Conservation (phyloP, 2,888 invertebrate species). For the Volucella inanis region DNA sequence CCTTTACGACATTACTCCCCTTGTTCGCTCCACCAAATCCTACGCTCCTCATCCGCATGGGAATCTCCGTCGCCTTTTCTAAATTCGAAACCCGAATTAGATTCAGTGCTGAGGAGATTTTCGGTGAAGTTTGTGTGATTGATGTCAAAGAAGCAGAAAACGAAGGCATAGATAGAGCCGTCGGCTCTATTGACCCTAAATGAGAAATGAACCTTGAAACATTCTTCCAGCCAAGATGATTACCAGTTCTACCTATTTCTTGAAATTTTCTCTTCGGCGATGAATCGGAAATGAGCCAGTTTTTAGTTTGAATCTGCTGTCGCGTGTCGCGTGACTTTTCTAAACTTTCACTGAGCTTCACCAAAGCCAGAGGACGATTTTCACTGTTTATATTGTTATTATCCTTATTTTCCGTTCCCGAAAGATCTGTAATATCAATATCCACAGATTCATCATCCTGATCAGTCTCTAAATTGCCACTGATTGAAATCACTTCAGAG, state of each 20-base stretch:
- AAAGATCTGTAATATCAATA: slow-evolving; percentile 83
- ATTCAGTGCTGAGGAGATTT: slow-evolving; percentile 56
- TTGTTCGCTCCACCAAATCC: slow-evolving; percentile 38
- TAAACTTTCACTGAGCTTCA: slow-evolving; percentile 76
- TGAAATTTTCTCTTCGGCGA: slow-evolving; percentile 77
- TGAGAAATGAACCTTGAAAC: slow-evolving; percentile 58
- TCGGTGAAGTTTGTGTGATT: slow-evolving; percentile 40
- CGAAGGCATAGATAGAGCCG: slow-evolving; percentile 27
- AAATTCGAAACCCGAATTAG: slow-evolving; percentile 63
- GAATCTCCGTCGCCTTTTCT: slow-evolving; percentile 54
- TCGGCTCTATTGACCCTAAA: slow-evolving; percentile 45
- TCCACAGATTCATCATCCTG: slow-evolving; percentile 83
- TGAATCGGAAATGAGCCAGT: slow-evolving; percentile 81
- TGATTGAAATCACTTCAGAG: slow-evolving; percentile 73
- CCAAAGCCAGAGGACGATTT: slow-evolving; percentile 77
- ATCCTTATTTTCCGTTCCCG: slow-evolving; percentile 79
- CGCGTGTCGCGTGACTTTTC: slow-evolving; percentile 53
- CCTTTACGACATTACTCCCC: slow-evolving; percentile 13
- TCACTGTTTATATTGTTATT: slow-evolving; percentile 75
- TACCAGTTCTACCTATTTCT: slow-evolving; percentile 64
- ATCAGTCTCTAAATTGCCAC: slow-evolving; percentile 74
- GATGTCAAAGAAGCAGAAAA: slow-evolving; percentile 41
- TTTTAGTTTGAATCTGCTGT: slow-evolving; percentile 75
- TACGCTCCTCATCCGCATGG: slow-evolving; percentile 35
- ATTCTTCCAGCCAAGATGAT: slow-evolving; percentile 51